Evolutionary conservation across 2,113 vertebrate genomes (phyloP), one percentile per base, ranked within the genome.

Genomic region (Cyprinodon variegatus): DNA sequence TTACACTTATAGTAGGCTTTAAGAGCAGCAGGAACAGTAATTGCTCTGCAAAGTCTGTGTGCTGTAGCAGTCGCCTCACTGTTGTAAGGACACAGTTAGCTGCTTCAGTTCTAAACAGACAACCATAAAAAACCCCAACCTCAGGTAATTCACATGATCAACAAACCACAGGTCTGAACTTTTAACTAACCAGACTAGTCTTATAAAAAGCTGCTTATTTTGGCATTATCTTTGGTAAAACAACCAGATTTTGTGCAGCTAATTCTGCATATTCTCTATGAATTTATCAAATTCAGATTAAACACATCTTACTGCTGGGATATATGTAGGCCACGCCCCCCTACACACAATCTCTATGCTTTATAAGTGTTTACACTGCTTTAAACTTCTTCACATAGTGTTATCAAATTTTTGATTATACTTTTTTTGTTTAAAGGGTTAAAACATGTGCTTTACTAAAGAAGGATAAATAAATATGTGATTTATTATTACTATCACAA

Each of bases 1-100:
- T 79, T 83, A 83, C 77, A 88, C 83, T 86, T 77, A 29, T 29
- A 29, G 29, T 29, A 83, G 86, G 83, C 78, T 66, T 82, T 80
- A 76, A 82, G 78, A 82, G 83, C 77, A 60, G 79, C 77, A 29
- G 29, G 29, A 29, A 29, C 29, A 29, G 29, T 29, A 40, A 79
- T 64, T 72, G 78, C 57, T 73, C 77, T 68, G 77, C 66, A 63
- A 70, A 79, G 59, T 83, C 72, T 74, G 70, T 72, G 70, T 2
- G 39, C 10, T 59, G 14, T n/a, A 76, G 65, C 72, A 74, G 82
- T 61, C 57, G 61, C 85, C 66, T 82, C 81, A 72, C 84, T 83
- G 86, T 53, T 77, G 66, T 48, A 38, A 57, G 61, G 57, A 83
- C 48, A 40, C 2, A 63, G 14, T 48, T 77, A 46, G 67, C 62